Base-by-base conservation (phyloP, 35 echinoderm and acorn worm genomes). In the Hemicentrotus pulcherrimus region DNA sequence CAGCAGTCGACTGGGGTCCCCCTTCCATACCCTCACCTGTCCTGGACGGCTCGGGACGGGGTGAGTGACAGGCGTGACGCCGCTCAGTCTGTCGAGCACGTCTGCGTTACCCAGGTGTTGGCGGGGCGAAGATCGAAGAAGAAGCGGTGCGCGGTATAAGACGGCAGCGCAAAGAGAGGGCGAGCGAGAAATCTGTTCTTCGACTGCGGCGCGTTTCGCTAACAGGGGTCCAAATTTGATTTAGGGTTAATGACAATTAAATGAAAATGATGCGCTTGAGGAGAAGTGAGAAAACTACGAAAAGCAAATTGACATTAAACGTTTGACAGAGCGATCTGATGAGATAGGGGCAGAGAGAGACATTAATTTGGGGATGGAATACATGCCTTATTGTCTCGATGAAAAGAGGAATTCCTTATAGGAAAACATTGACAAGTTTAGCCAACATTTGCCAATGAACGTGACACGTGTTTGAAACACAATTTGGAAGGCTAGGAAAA, bases 21-120 rank as follows among this genome's bases (percentile, higher is more conserved):
- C 32, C 22, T 12, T 31, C 32, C n/a, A 18, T 18, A 58, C 13
- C 41, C 91, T 58, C 91, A 58, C 48, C 47, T 48, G 48, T 46
- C 32, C 91, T 32, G 46, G 47, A 13, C 48, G 91, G 46, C 24
- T 50, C 11, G 32, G 32, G 28, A 2, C 45, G 46, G 91, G 91
- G 16, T 93, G 91, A 93, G 46, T 93, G 91, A 93, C 91, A 93
- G 91, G 46, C 47, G 91, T 58, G 91, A 22, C 91, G 91, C 91
- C 91, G 91, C 91, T 11, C 46, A 50, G 91, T 93, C 91, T 93
- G 48, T 47, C 91, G 91, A 50, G 91, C 46, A 31, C 48, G 91
- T 47, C 32, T 90, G 88, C 31, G 16, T 10, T 28, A 7, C 32
- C 88, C 88, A 90, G 88, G 88, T 90, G 88, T 47, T 47, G 88